These are phyloP conservation scores for Pyxicephalus adspersus DNA, from an alignment of 2,113 vertebrate genomes.

Conservation along the genomic window DNA sequence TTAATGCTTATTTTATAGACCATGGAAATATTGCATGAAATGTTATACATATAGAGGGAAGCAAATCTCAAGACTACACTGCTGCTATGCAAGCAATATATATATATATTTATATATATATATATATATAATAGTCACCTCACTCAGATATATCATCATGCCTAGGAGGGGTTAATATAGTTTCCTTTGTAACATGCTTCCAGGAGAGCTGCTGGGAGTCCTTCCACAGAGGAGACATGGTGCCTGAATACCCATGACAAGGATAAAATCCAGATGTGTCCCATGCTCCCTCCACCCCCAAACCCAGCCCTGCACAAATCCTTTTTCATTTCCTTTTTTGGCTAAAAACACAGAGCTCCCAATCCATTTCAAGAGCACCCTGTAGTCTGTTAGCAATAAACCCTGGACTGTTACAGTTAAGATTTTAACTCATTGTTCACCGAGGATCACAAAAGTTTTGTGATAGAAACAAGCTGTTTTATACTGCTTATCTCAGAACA, in stretches of 20 bases:
- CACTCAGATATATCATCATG: too few species aligned
- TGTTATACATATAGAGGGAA: too few species aligned
- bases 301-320: slow-evolving; percentile 67
- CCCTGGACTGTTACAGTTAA: slow-evolving; percentile 59
- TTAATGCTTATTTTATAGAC: too few species aligned
- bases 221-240: slow-evolving; percentile 64
- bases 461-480: too few species aligned
- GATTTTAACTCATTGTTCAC: slow-evolving; percentile 38
- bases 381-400: slow-evolving; percentile 66
- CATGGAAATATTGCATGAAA: too few species aligned
- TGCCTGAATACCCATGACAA: slow-evolving; percentile 74
- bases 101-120: too few species aligned
- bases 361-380: slow-evolving; percentile 70
- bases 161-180: neutral
- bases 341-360: slow-evolving; percentile 86
- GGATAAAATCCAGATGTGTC: slow-evolving; percentile 95
- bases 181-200: neutral
- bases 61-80: too few species aligned
- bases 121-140: too few species aligned
- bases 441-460: neutral
- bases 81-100: too few species aligned
- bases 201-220: slow-evolving; percentile 27
- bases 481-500: too few species aligned
- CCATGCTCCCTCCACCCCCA: slow-evolving; percentile 58
- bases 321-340: slow-evolving; percentile 99